These are phyloP conservation scores for Crambe crambe DNA, from an alignment of 37 sponge, comb jelly and placozoan genomes.

Conservation along the genomic window DNA sequence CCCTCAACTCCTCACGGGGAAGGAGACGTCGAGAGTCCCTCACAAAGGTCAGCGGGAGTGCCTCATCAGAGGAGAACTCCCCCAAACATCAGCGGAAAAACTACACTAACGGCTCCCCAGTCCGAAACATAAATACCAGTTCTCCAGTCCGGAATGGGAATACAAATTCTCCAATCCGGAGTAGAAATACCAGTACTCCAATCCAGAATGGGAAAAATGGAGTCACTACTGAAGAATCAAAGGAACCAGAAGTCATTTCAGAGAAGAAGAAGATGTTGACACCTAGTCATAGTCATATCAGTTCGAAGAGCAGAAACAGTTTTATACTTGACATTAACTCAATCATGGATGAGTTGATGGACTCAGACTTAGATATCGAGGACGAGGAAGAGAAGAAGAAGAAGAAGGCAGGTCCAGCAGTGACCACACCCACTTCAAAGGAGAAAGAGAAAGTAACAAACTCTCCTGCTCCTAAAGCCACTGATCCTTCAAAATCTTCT, in stretches of 20 bases:
- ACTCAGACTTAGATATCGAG: background rate
- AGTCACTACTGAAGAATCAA: background rate
- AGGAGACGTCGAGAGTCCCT: background rate
- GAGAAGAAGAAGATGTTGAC: background rate
- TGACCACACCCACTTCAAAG: no score
- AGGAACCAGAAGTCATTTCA: background rate
- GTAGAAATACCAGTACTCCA: background rate
- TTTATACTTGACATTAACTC: conserved; percentile 24
- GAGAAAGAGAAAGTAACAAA: no score
- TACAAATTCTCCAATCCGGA: conserved; percentile 1
- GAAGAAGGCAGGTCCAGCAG: background rate
- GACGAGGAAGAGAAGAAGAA: background rate
- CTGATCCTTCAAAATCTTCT: background rate
- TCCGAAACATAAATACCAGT: background rate
- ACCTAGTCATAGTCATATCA: background rate
- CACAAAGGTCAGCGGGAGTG: background rate
- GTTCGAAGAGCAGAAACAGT: background rate
- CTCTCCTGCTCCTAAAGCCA: no score
- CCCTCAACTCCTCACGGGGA: conserved; percentile 9
- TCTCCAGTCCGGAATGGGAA: background rate
- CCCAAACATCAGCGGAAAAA: conserved; percentile 8
- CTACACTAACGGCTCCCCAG: background rate
- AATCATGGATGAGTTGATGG: conserved; percentile 7
- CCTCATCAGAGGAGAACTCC: conserved; percentile 6
- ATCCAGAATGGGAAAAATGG: background rate